Conservation (phyloP, 2,888 invertebrate genomes). For the Schizotus pectinicornis region DNA sequence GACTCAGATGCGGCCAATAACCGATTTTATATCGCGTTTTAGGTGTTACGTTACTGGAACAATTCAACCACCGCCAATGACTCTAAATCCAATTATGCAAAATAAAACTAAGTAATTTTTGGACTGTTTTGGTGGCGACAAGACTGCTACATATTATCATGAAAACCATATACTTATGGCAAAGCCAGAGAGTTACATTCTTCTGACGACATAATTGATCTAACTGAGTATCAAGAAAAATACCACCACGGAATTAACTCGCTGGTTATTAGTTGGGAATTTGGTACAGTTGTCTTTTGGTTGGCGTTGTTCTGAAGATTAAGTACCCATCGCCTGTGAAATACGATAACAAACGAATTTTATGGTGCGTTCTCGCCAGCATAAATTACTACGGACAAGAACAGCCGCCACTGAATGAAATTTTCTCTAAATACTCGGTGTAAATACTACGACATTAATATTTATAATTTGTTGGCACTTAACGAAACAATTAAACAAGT, state of each 20-base stretch:
- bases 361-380: slow-evolving; percentile 9
- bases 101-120: neutral
- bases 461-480: no score
- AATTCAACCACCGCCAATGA: neutral
- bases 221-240: no score
- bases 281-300: slow-evolving; percentile 2
- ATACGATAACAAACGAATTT: slow-evolving; percentile 12
- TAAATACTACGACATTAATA: no score
- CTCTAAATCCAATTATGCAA: neutral
- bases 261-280: neutral
- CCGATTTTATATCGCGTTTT: slow-evolving; percentile 27
- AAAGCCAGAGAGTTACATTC: no score
- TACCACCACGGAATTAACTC: no score
- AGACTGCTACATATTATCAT: no score
- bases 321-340: slow-evolving; percentile 16
- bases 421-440: no score
- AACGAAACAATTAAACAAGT: no score
- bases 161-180: no score
- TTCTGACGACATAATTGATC: no score
- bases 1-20: slow-evolving; percentile 41
- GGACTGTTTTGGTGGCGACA: no score
- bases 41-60: neutral
- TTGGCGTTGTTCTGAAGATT: slow-evolving; percentile 4
- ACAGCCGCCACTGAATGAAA: neutral
- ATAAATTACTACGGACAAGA: neutral